Conservation (phyloP, 2,113 vertebrate species). For the Todiramphus chloris region DNA sequence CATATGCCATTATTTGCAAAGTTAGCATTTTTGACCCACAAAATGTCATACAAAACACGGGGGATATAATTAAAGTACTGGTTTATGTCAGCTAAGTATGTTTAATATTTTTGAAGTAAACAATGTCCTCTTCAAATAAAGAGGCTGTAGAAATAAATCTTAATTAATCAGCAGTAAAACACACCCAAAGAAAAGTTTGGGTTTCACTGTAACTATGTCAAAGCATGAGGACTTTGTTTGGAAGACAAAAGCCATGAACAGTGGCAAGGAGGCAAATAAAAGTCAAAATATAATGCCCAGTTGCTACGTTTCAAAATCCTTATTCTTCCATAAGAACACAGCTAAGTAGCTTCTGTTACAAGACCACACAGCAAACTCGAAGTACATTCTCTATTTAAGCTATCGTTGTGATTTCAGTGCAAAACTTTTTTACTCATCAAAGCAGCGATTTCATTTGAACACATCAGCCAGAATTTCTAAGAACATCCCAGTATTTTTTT, state of each 20-base stretch:
- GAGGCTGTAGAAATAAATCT: background rate
- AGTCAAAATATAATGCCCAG: background rate
- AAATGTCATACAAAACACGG: background rate
- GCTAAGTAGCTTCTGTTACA: background rate
- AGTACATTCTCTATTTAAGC: background rate
- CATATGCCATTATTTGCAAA: background rate
- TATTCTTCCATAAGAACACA: background rate
- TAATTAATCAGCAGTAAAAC: background rate
- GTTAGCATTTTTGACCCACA: background rate
- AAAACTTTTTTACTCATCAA: background rate
- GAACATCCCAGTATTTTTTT: background rate
- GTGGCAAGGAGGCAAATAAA: background rate
- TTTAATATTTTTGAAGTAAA: background rate
- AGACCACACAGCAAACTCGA: background rate
- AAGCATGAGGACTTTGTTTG: background rate
- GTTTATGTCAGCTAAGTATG: background rate
- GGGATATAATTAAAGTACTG: background rate
- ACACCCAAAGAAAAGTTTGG: background rate
- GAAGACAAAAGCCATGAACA: background rate
- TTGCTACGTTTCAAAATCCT: background rate
- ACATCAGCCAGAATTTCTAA: background rate
- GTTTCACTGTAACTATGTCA: background rate
- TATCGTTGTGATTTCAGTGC: background rate
- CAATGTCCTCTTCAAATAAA: background rate
- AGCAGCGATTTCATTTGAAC: background rate